phyloP scores from a whole-genome alignment of 1,140 invertebrate genomes.

The Drosophila parabipectinata region DNA sequence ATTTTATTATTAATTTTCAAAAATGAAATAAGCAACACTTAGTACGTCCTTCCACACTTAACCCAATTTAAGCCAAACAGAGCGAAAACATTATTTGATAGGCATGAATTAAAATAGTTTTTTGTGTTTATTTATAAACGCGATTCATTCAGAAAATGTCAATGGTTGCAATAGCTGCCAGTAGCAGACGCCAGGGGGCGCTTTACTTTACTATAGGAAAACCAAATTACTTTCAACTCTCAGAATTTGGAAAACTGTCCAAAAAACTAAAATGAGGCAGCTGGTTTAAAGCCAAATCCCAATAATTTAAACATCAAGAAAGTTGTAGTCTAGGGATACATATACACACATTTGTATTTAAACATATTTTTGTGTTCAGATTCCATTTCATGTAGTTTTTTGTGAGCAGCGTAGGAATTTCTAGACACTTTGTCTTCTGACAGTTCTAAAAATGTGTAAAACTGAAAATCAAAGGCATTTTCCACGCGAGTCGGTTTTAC shows the following conservation, averaged over 20 bases:
- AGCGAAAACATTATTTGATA: slow-evolving; percentile 44
- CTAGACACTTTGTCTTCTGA: slow-evolving; percentile 63
- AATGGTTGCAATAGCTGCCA: slow-evolving; percentile 13
- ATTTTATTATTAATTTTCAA: slow-evolving; percentile 8
- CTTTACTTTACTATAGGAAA: background rate
- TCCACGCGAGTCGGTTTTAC: slow-evolving; percentile 22
- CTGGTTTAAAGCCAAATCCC: slow-evolving; percentile 9
- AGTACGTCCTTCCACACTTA: background rate
- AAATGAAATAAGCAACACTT: slow-evolving; percentile 3
- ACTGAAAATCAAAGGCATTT: slow-evolving; percentile 43
- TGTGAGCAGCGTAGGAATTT: slow-evolving; percentile 17
- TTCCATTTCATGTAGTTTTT: slow-evolving; percentile 42
- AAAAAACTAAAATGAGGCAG: slow-evolving; percentile 9
- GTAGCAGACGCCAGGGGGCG: slow-evolving; percentile 17
- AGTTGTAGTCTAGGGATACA: slow-evolving; percentile 1
- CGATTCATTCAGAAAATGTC: slow-evolving; percentile 45
- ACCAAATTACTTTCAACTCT: slow-evolving; percentile 5
- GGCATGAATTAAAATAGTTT: slow-evolving; percentile 36
- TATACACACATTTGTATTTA: slow-evolving; percentile 6
- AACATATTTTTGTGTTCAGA: slow-evolving; percentile 6
- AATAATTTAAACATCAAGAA: slow-evolving; percentile 32
- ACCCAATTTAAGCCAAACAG: slow-evolving; percentile 9
- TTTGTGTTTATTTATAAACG: slow-evolving; percentile 34
- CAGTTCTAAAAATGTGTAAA: slow-evolving; percentile 78
- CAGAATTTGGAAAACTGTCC: slow-evolving; percentile 8